Percentiles rank a stretch among this genome's conserved stretches.
phyloP scores from a whole-genome alignment of 2,113 vertebrate genomes.

The Tachysurus vachellii region DNA sequence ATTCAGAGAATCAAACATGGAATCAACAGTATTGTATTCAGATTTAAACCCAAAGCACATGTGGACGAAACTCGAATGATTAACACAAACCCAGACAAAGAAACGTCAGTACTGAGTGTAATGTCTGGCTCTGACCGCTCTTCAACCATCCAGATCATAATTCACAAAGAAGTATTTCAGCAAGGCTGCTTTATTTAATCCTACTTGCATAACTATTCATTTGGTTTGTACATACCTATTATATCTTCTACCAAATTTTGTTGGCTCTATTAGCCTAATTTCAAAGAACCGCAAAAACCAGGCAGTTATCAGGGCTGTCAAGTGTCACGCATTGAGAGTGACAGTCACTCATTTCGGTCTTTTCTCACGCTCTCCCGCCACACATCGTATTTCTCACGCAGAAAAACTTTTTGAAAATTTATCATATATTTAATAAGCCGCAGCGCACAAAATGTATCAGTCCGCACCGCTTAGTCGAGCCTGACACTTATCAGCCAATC shows the following conservation, averaged over 20 bases:
- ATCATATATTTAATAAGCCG: no score
- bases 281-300: neutral
- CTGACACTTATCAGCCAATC: no score
- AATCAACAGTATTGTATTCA: neutral
- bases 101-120: neutral
- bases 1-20: neutral
- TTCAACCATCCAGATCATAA: neutral
- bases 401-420: no score
- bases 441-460: no score
- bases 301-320: no score
- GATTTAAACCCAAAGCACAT: neutral
- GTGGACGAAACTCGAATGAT: neutral
- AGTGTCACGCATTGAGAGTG: no score
- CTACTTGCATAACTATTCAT: neutral
- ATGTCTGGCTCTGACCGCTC: neutral
- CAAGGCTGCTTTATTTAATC: neutral
- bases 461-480: no score
- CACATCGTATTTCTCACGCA: no score
- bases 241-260: neutral
- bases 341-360: no score
- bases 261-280: neutral
- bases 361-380: no score
- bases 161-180: neutral
- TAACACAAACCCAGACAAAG: neutral
- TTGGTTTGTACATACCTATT: neutral